Evolutionary conservation across 1,140 invertebrate genomes (phyloP).

Genomic region (Diprion similis): DNA sequence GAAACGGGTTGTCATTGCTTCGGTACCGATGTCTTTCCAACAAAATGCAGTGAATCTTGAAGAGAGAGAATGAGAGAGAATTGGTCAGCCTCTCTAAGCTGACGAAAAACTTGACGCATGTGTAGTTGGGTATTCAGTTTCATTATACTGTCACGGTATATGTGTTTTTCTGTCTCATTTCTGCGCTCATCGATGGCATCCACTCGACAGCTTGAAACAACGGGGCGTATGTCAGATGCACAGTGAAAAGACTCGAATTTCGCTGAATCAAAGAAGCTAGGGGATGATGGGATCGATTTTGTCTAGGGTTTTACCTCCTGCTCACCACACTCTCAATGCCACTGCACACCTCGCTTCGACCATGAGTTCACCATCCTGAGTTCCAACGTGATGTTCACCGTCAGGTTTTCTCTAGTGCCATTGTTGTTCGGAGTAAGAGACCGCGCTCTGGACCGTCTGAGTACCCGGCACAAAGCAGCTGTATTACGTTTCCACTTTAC

Average conservation of each 20-base stretch:
- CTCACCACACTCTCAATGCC: background rate
- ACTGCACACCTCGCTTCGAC: background rate
- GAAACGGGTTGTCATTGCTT: too few relatives aligned
- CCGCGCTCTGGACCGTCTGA: constrained; percentile 35
- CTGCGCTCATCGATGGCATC: too few relatives aligned
- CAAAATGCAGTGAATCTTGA: too few relatives aligned
- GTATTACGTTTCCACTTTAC: constrained; percentile 56
- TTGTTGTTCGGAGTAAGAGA: constrained; percentile 47
- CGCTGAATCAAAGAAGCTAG: constrained; percentile 58
- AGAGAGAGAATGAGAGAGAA: too few relatives aligned
- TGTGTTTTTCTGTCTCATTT: too few relatives aligned
- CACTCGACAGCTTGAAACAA: too few relatives aligned
- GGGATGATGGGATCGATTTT: constrained; percentile 48
- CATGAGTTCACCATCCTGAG: constrained; percentile 12
- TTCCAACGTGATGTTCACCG: constrained; percentile 11
- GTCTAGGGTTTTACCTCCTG: constrained; percentile 36
- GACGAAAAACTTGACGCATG: too few relatives aligned
- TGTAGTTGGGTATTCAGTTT: too few relatives aligned
- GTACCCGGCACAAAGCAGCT: constrained; percentile 47
- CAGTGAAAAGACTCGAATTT: constrained; percentile 59
- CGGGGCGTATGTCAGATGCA: too few relatives aligned
- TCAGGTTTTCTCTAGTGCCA: constrained; percentile 52
- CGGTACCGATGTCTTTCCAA: too few relatives aligned
- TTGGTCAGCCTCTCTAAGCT: too few relatives aligned
- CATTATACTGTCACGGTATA: too few relatives aligned